These are phyloP conservation scores for Stenurella melanura DNA, from an alignment of 2,888 invertebrate genomes.

Conservation along the genomic window DNA sequence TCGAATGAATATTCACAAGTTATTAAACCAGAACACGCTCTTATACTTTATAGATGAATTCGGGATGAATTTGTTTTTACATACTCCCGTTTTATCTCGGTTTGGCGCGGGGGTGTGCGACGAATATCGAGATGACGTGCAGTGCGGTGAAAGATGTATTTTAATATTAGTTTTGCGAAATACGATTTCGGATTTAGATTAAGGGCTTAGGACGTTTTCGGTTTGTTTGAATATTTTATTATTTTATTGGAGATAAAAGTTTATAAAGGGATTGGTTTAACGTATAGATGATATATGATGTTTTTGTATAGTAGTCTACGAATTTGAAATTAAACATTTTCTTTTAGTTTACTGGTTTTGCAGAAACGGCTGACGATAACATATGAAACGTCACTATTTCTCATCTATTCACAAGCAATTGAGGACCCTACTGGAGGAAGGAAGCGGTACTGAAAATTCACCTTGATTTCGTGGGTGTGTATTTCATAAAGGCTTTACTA, in stretches of 20 bases:
- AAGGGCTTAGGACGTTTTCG: constrained; percentile 66
- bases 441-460: too few species aligned
- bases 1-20: constrained; percentile 74
- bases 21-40: constrained; percentile 74
- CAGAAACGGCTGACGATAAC: too few species aligned
- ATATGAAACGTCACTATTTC: too few species aligned
- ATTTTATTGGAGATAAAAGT: constrained; percentile 58
- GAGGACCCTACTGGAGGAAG: too few species aligned
- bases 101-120: constrained; percentile 36
- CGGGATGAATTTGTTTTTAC: constrained; percentile 49
- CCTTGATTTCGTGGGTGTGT: too few species aligned
- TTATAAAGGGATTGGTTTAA: constrained; percentile 43
- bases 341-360: too few species aligned
- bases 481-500: too few species aligned
- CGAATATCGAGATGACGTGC: constrained; percentile 51
- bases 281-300: not conserved
- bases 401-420: too few species aligned
- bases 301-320: not conserved
- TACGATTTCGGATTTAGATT: constrained; percentile 69
- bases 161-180: constrained; percentile 69
- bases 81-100: constrained; percentile 50
- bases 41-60: constrained; percentile 66
- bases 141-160: constrained; percentile 50
- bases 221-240: constrained; percentile 69
- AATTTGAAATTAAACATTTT: too few species aligned